Conservation (phyloP, 2,797 vertebrate genomes). For the Cirrhinus mrigala region DNA sequence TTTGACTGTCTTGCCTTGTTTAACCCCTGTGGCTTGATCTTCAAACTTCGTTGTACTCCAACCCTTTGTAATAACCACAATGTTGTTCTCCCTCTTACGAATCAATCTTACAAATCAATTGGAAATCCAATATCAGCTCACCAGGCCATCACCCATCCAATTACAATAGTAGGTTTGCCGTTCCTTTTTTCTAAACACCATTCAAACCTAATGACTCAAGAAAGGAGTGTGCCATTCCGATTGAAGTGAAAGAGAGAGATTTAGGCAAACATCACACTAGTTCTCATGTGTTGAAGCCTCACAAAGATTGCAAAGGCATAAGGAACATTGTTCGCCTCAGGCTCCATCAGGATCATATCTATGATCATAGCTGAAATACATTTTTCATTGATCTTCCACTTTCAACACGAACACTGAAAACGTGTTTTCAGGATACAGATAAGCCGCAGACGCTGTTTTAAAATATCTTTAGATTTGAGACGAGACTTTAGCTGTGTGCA, state of each 20-base stretch:
- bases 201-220: constrained; percentile 60
- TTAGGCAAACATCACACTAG: constrained; percentile 8
- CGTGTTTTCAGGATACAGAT: neutral
- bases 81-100: neutral
- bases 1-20: constrained; percentile 6
- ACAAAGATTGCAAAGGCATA: constrained; percentile 2
- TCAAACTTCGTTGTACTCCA: neutral
- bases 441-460: neutral
- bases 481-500: constrained; percentile 12
- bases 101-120: constrained; percentile 40
- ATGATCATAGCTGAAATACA: constrained; percentile 26
- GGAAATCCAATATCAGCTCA: constrained; percentile 37
- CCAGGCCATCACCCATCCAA: constrained; percentile 35
- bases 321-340: constrained; percentile 16
- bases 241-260: constrained; percentile 14
- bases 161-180: constrained; percentile 42
- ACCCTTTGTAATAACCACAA: neutral
- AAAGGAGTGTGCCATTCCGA: constrained; percentile 56
- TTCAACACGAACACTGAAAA: constrained; percentile 14
- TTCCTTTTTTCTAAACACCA: constrained; percentile 56
- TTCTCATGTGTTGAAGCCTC: constrained; percentile 18
- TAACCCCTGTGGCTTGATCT: constrained; percentile 36
- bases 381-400: constrained; percentile 21
- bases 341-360: constrained; percentile 46
- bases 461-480: constrained; percentile 9